phyloP scores from a whole-genome alignment of 2,797 vertebrate genomes.

The Poeciliopsis paucimaculata region DNA sequence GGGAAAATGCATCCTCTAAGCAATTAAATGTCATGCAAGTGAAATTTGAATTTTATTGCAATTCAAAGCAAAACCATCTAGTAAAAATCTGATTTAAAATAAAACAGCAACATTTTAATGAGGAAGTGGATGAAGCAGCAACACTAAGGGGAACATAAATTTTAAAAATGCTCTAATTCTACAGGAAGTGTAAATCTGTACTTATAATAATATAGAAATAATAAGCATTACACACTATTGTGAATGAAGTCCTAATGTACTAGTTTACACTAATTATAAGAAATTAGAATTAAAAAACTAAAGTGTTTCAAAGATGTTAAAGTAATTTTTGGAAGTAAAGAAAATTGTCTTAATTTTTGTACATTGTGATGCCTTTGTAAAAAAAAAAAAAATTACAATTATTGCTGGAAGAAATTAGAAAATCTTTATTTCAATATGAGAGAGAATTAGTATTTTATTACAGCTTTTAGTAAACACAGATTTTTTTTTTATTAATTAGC shows the following conservation, averaged over 20 bases:
- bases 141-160: conserved; percentile 51
- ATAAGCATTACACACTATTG: background rate
- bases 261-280: background rate
- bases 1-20: conserved; percentile 70
- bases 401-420: background rate
- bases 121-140: conserved; percentile 37
- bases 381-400: background rate
- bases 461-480: background rate
- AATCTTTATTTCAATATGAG: background rate
- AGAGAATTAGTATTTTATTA: conserved; percentile 1
- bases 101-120: conserved; percentile 40
- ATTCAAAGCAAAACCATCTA: conserved; percentile 54
- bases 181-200: conserved; percentile 13
- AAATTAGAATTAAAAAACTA: background rate
- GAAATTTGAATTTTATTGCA: conserved; percentile 63
- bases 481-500: conserved; percentile 18
- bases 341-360: background rate
- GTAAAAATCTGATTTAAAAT: conserved; percentile 44
- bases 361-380: background rate
- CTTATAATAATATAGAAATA: background rate
- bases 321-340: background rate
- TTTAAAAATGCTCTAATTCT: conserved; percentile 27
- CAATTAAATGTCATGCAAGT: conserved; percentile 69
- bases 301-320: background rate
- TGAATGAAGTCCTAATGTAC: background rate